Conservation (phyloP, 2,113 vertebrate species). For the Alligator sinensis region DNA sequence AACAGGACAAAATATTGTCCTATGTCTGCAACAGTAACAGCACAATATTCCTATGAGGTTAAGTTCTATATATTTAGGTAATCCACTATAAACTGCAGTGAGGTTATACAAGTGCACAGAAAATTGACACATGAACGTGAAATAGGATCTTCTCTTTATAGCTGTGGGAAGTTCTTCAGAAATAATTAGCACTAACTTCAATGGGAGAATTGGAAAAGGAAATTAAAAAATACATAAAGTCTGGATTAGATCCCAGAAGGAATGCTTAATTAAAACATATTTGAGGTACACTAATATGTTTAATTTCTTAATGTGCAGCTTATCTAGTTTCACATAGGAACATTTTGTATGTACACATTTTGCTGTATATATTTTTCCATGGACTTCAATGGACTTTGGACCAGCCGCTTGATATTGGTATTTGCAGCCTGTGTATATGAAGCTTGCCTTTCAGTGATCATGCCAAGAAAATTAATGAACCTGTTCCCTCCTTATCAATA, state of each 20-base stretch:
- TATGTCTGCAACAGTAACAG: neutral
- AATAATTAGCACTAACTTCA: neutral
- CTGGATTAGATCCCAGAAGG: neutral
- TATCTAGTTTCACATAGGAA: neutral
- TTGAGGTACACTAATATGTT: neutral
- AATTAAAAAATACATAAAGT: neutral
- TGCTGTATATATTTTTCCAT: neutral
- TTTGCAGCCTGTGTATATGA: rapidly evolving
- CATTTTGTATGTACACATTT: neutral
- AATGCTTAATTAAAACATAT: neutral
- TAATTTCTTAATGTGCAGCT: neutral
- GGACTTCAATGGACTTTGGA: neutral
- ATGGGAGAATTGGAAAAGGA: neutral
- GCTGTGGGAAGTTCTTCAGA: neutral
- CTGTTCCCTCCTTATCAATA: neutral
- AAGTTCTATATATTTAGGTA: neutral
- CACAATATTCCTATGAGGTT: neutral
- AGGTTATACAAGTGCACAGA: neutral
- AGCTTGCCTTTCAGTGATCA: neutral
- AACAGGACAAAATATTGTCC: neutral
- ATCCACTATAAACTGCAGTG: neutral
- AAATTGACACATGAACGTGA: neutral
- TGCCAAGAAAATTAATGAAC: neutral
- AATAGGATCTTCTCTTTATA: neutral
- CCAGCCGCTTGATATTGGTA: neutral